Evolutionary conservation across 1,140 invertebrate genomes (phyloP), one percentile per base, ranked within the genome.

Genomic region (Diachasma alloeum): DNA sequence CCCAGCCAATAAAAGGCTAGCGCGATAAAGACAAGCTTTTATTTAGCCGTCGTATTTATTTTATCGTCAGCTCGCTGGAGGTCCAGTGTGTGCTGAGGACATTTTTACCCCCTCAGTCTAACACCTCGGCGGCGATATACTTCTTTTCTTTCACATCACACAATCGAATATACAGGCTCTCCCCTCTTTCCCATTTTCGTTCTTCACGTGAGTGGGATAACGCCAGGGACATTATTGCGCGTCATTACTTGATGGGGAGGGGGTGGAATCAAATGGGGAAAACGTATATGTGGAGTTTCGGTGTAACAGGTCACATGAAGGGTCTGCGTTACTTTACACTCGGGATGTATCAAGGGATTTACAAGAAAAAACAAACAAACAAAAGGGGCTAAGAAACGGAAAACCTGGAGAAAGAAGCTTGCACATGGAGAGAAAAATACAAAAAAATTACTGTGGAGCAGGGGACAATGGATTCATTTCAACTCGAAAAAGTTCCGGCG

Each of bases 31-130:
- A 75, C 74, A 70, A 78, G 69, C 77, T 78, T 78, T 78, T 78
- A 78, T 78, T 75, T 70, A 75, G 59, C 74, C 69, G 69, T 78
- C 73, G 74, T 75, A 78, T 78, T 75, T 78, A 75, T 78, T 78
- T 78, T 78, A 78, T 78, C 77, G 74, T 59, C 56, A 74, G 19
- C 42, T 26, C 26, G 69, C 42, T 48, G 69, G 17, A 48, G 19
- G 59, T 63, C 59, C 59, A 63, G 15, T 63, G 19, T 63, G 24
- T 26, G 59, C 24, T 19, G 59, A 63, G 59, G 59, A 63, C 24
- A 63, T 63, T 63, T 63, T 63, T 63, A 19, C 59, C 59, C 48
- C 48, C 48, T 53, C 59, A 26, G 59, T 63, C 59, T 9, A 63
- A 63, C 59, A 63, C 59, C 59, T 63, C 19, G 48, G 11, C 59